These are phyloP conservation scores for Callinectes sapidus DNA, from an alignment of 2,888 invertebrate species.

Conservation along the genomic window DNA sequence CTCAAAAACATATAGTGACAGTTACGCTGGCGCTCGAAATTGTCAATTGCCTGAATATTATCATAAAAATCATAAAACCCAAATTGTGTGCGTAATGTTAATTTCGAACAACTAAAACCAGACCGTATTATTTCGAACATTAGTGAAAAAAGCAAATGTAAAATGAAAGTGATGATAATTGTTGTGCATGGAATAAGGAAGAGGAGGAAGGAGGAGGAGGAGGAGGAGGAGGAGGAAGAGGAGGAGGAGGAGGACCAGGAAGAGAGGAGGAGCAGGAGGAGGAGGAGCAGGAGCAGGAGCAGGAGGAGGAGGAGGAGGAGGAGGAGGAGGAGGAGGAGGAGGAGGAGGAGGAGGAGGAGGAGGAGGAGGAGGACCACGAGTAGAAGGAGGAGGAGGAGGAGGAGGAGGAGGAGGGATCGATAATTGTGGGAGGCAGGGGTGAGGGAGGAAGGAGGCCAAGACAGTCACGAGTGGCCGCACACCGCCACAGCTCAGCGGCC, in stretches of 20 bases:
- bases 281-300: neutral
- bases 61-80: constrained; percentile 21
- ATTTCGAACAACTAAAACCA: constrained; percentile 19
- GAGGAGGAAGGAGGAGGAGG: neutral
- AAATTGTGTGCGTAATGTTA: constrained; percentile 21
- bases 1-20: neutral
- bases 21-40: neutral
- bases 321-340: neutral
- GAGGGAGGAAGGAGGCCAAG: constrained; percentile 17
- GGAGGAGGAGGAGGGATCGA: constrained; percentile 15
- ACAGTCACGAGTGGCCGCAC: neutral
- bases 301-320: neutral
- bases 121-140: constrained; percentile 2
- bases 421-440: neutral
- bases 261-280: neutral
- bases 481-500: neutral
- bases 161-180: neutral
- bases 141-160: neutral
- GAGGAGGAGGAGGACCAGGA: constrained; percentile 2
- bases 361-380: neutral
- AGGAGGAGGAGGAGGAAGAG: constrained; percentile 9
- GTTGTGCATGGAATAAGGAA: neutral
- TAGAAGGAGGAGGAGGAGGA: constrained; percentile 16
- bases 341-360: neutral
- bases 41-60: neutral